These are phyloP conservation scores for Amphiura filiformis DNA, from an alignment of 35 echinoderm and acorn worm species.

Conservation along the genomic window DNA sequence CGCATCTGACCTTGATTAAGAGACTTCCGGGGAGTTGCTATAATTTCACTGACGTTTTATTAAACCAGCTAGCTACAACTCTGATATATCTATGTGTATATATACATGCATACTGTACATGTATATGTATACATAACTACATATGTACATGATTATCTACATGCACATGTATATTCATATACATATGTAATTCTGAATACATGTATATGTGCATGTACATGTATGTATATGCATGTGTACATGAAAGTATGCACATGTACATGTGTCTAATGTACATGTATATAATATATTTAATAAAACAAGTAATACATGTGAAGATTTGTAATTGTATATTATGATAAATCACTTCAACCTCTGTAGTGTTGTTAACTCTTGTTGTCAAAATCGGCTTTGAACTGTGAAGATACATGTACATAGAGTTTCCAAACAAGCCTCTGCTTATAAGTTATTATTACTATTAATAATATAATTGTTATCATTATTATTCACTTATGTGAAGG, in stretches of 20 bases:
- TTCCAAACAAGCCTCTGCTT: background rate
- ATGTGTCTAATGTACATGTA: background rate
- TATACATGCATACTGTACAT: too few species aligned
- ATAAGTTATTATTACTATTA: background rate
- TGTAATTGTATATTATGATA: constrained; percentile 9
- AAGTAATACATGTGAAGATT: background rate
- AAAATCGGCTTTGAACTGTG: background rate
- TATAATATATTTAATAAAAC: background rate
- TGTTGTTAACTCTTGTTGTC: background rate
- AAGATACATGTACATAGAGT: constrained; percentile 4
- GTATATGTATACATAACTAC: background rate
- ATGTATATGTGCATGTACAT: background rate
- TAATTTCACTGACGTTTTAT: too few species aligned
- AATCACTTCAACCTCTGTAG: background rate
- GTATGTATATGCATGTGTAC: too few species aligned
- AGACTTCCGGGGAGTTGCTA: too few species aligned
- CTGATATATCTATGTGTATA: too few species aligned
- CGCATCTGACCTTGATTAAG: too few species aligned
- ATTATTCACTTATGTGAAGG: background rate
- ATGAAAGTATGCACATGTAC: background rate
- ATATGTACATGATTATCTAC: background rate
- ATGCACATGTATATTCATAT: background rate
- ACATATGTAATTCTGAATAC: background rate
- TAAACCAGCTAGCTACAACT: too few species aligned
- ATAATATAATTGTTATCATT: background rate